phyloP scores from a whole-genome alignment of 2,888 invertebrate genomes.

The Cylindroiulus punctatus region DNA sequence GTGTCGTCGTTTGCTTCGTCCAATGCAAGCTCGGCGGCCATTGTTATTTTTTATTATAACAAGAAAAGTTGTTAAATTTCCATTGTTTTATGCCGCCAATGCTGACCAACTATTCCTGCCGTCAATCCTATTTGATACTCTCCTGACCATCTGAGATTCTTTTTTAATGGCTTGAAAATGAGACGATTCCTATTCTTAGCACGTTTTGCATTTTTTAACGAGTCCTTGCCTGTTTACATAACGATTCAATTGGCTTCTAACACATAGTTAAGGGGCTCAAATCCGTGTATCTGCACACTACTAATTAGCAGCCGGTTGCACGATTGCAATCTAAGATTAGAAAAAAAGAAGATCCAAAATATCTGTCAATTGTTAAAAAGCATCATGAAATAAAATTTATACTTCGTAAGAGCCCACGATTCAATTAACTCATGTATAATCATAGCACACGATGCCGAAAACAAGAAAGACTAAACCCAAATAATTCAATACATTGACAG shows the following conservation, averaged over 20 bases:
- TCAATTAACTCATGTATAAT: background rate
- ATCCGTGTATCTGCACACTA: slow-evolving; percentile 26
- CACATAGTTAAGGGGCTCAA: slow-evolving; percentile 32
- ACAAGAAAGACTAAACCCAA: slow-evolving; percentile 15
- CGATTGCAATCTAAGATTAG: slow-evolving; percentile 17
- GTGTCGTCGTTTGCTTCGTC: background rate
- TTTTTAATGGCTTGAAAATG: slow-evolving; percentile 32
- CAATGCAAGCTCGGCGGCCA: slow-evolving; percentile 5
- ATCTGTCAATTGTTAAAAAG: slow-evolving; percentile 32
- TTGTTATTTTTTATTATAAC: slow-evolving; percentile 32
- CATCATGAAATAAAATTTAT: slow-evolving; percentile 26
- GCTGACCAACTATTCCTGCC: slow-evolving; percentile 23
- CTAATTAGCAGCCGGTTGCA: slow-evolving; percentile 32
- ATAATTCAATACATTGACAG: background rate
- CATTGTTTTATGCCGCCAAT: slow-evolving; percentile 32
- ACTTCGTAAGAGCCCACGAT: background rate
- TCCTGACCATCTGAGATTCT: slow-evolving; percentile 26
- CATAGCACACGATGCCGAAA: slow-evolving; percentile 24
- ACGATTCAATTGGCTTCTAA: slow-evolving; percentile 32
- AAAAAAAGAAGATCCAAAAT: background rate
- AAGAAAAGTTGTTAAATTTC: slow-evolving; percentile 32
- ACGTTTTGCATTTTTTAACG: slow-evolving; percentile 31
- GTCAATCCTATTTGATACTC: slow-evolving; percentile 26
- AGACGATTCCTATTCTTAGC: background rate
- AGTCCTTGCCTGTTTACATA: slow-evolving; percentile 32